Base-by-base conservation (phyloP, 2,888 invertebrate genomes). In the Monochamus alternatus region DNA sequence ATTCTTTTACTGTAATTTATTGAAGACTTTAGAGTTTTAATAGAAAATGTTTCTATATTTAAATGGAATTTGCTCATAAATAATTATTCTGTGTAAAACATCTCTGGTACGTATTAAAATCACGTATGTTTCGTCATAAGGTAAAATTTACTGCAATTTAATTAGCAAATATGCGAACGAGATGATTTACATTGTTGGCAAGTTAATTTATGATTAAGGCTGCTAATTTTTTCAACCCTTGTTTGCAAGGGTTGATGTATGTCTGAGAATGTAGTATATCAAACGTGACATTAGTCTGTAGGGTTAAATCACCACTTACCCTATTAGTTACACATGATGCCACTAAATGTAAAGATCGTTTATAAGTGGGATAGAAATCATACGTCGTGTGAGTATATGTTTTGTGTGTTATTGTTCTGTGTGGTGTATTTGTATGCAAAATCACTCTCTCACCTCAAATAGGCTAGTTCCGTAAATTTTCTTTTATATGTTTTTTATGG, bases 221-320 rank as follows among this genome's bases (percentile, higher is more conserved):
- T 14, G 58, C 8, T 55, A 55, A 55, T 2, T 58, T 58, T 58
- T 58, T 58, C n/a, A n/a, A 30, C 58, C 58, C 58, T 58, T 30
- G 8, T 58, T 58, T 14, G 8, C 14, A 8, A 14, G 14, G 47
- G 12, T 12, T 47, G 47, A 47, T 47, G 12, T 12, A 12, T 47
- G 47, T 9, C 47, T 9, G 47, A 47, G 47, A 38, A 38, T 38
- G 1, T 38, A 38, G 3, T 12, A 47, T 47, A 22, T 55, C 55
- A 55, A 55, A 55, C 55, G n/a, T n/a, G 55, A 22, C 55, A 14
- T 22, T 22, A 55, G 14, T 55, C 22, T 14, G 22, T 22, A 55
- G 55, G 55, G 55, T 55, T n/a, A 22, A 55, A 55, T 55, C n/a
- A 55, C 55, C 55, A 55, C 55, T 55, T 55, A 55, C 55, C 55